phyloP scores from a whole-genome alignment of 2,888 invertebrate species.

The Thereva unica region DNA sequence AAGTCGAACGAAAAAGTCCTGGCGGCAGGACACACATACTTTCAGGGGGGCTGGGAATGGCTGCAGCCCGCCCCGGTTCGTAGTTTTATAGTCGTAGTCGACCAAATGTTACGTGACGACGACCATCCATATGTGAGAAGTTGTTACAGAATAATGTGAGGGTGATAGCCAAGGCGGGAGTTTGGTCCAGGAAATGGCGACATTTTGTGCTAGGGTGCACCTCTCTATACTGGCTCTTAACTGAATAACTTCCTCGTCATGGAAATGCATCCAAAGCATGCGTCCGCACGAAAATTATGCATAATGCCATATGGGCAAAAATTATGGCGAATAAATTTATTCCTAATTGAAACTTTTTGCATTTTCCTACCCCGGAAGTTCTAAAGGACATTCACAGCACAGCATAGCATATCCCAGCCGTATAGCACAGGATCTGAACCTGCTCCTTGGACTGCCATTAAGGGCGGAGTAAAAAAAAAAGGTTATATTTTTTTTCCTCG shows the following conservation, averaged over 20 bases:
- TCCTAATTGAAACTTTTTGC: conserved; percentile 21
- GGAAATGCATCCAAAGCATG: conserved; percentile 14
- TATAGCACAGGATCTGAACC: too few species aligned
- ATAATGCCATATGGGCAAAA: conserved; percentile 23
- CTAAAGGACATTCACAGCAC: background rate
- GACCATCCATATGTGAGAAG: conserved; percentile 11
- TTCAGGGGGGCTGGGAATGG: background rate
- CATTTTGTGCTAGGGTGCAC: too few species aligned
- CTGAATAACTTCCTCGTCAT: background rate
- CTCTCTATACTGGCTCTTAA: too few species aligned
- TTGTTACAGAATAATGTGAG: conserved; percentile 10
- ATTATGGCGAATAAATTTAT: conserved; percentile 23
- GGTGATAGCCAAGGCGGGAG: too few species aligned
- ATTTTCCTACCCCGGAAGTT: background rate
- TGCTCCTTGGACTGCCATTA: too few species aligned
- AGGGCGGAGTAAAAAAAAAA: too few species aligned
- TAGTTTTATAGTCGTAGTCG: conserved; percentile 13
- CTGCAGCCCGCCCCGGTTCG: background rate
- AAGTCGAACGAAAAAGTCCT: conserved; percentile 6
- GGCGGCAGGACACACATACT: conserved; percentile 2
- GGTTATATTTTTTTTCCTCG: too few species aligned
- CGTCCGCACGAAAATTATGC: conserved; percentile 19
- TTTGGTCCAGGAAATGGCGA: too few species aligned
- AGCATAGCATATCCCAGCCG: background rate
- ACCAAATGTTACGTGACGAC: conserved; percentile 29